phyloP scores from a whole-genome alignment of 2,797 vertebrate genomes.

The Syngnathus acus region DNA sequence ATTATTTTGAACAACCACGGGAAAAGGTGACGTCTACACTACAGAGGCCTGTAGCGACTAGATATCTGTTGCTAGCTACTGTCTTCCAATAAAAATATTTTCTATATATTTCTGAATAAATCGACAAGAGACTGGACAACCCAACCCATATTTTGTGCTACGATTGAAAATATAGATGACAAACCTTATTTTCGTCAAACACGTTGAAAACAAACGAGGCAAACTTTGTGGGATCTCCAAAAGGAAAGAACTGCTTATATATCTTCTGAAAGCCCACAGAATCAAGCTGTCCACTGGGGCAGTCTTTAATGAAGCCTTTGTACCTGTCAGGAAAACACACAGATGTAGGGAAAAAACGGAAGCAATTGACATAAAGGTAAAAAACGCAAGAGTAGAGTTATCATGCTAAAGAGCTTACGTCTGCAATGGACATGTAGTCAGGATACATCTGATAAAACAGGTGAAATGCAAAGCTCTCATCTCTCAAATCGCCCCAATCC shows the following conservation, averaged over 20 bases:
- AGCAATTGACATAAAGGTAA: not conserved
- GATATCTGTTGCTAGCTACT: not conserved
- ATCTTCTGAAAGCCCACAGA: constrained; percentile 97
- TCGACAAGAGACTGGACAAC: not conserved
- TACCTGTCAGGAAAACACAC: constrained; percentile 72
- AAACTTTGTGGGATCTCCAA: constrained; percentile 96
- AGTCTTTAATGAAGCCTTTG: constrained; percentile 99
- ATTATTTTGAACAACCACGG: not conserved
- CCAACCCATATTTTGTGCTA: too few species aligned
- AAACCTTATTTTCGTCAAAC: constrained; percentile 97
- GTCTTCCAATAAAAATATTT: not conserved
- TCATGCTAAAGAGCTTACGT: constrained; percentile 11
- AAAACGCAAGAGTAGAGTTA: not conserved
- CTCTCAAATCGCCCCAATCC: constrained; percentile 47
- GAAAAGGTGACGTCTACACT: too few species aligned
- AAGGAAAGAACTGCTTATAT: constrained; percentile 98
- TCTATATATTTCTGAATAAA: not conserved
- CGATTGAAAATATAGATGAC: constrained; percentile 16
- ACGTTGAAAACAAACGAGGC: constrained; percentile 98
- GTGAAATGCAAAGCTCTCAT: constrained; percentile 49
- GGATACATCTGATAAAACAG: constrained; percentile 38
- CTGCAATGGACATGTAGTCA: constrained; percentile 5
- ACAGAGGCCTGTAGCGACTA: too few species aligned
- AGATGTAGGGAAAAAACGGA: not conserved
- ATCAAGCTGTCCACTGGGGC: constrained; percentile 94